phyloP scores from a whole-genome alignment of 2,888 invertebrate genomes.

The Calliopum simillimum region DNA sequence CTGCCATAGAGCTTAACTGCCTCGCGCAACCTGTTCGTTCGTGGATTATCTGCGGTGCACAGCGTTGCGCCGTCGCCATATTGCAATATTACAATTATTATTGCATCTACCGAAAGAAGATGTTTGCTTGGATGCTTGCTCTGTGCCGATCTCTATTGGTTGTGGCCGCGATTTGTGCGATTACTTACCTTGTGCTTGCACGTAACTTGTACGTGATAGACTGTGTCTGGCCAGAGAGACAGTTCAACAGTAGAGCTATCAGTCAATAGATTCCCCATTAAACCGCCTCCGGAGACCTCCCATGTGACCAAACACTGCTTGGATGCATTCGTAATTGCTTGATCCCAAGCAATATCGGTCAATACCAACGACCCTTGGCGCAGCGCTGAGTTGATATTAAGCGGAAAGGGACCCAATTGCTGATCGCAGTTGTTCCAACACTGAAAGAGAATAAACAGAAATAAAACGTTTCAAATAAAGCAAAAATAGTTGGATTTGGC shows the following conservation, averaged over 20 bases:
- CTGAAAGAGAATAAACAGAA: constrained; percentile 48
- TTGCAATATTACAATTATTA: too few relatives aligned
- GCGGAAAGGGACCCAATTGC: constrained; percentile 57
- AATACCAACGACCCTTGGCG: constrained; percentile 58
- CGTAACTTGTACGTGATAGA: constrained; percentile 82
- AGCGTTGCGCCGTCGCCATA: too few relatives aligned
- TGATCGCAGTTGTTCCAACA: constrained; percentile 62
- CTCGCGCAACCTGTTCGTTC: too few relatives aligned
- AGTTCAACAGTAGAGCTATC: constrained; percentile 83
- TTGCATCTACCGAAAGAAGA: neutral
- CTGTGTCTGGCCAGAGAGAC: constrained; percentile 83
- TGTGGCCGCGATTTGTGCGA: neutral
- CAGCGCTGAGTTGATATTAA: constrained; percentile 57
- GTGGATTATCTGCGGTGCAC: too few relatives aligned
- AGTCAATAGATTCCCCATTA: constrained; percentile 84
- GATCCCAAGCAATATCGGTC: constrained; percentile 60
- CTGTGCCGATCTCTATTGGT: neutral
- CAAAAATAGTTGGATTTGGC: constrained; percentile 21
- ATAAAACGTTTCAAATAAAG: constrained; percentile 13
- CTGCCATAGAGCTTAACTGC: too few relatives aligned
- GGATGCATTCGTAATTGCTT: constrained; percentile 58
- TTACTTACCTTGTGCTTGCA: constrained; percentile 62
- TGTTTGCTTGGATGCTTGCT: neutral
- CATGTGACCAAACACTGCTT: constrained; percentile 81
- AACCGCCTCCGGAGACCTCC: constrained; percentile 85